phyloP scores from a whole-genome alignment of 2,113 vertebrate genomes.

The Pan troglodytes region NHGRI_mPanTro3-v2.1_pri NC_072413.2:51489501-51490000 shows the following conservation, averaged over 20 bases:
- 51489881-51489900: not conserved
- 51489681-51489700: not conserved
- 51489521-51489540: not conserved
- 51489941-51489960: not conserved
- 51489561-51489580: not conserved
- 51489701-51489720: not conserved
- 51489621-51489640: not conserved
- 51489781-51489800: not conserved
- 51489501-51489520: not conserved
- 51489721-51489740: not conserved
- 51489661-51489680: not conserved
- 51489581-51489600: slow-evolving; percentile 6
- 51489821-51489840: not conserved
- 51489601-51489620: not conserved
- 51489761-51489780: not conserved
- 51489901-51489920: not conserved
- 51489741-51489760: not conserved
- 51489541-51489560: not conserved
- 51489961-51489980: not conserved
- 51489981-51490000: not conserved
- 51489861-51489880: not conserved
- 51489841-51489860: slow-evolving; percentile 24
- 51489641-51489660: not conserved
- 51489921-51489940: not conserved
- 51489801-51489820: not conserved